Evolutionary conservation across 2,797 vertebrate genomes (phyloP).

Genomic region (Columba guinea): DNA sequence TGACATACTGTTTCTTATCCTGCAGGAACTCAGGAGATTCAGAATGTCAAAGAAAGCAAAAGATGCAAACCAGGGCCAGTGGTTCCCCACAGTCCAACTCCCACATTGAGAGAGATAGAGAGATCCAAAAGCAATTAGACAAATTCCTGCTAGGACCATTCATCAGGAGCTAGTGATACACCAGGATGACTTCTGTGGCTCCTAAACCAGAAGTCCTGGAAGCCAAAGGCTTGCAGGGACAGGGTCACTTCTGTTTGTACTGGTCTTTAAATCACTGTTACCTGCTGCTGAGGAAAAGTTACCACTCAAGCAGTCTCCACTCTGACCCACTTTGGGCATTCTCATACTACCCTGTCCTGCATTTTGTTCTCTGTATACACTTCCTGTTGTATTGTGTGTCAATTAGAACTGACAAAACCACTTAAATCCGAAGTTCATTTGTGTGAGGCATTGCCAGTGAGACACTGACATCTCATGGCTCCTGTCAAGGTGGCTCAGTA

Average conservation of each 20-base stretch:
- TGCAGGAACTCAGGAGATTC: not conserved
- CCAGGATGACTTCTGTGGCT: not conserved
- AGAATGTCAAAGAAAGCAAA: not conserved
- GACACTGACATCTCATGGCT: not conserved
- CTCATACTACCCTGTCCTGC: not conserved
- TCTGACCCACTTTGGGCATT: not conserved
- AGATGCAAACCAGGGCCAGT: not conserved
- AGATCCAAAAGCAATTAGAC: not conserved
- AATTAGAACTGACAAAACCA: not conserved
- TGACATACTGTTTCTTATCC: not conserved
- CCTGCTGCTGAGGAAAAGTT: not conserved
- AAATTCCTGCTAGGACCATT: not conserved
- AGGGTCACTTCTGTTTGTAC: not conserved
- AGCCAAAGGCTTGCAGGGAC: not conserved
- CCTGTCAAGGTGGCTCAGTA: not conserved
- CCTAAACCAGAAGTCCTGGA: not conserved
- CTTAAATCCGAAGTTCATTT: not conserved
- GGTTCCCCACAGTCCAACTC: not conserved
- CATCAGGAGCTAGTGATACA: not conserved
- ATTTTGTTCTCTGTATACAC: not conserved
- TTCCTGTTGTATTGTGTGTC: not conserved
- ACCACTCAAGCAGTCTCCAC: not conserved
- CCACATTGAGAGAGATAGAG: not conserved
- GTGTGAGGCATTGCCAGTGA: not conserved
- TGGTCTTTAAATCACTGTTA: not conserved